A percentile compares a stretch with the other conserved stretches of the same genome.
These are phyloP conservation scores for Cariama cristata DNA, from an alignment of 2,113 vertebrate species.

Conservation along the genomic window DNA sequence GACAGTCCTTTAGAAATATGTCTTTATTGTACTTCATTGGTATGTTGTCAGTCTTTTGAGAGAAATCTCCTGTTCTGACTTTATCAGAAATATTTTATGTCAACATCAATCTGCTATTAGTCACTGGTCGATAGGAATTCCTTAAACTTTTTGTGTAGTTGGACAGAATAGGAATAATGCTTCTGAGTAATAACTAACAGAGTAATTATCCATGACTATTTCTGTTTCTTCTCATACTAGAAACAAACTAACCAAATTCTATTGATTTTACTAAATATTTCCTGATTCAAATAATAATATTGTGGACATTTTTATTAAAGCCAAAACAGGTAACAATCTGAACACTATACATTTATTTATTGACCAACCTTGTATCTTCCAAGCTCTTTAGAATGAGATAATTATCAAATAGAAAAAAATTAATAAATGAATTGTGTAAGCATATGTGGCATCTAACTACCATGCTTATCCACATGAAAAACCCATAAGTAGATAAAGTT, in stretches of 20 bases:
- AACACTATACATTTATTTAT: background rate
- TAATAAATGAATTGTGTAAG: background rate
- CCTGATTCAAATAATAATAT: background rate
- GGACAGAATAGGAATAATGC: background rate
- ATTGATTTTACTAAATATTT: background rate
- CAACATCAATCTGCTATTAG: background rate
- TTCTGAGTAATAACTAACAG: background rate
- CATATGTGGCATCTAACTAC: background rate
- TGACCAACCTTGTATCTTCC: background rate
- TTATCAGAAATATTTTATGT: background rate
- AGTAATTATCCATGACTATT: background rate
- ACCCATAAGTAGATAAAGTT: background rate
- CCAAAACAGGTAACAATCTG: background rate
- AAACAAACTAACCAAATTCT: background rate
- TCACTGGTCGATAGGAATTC: background rate
- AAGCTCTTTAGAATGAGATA: background rate
- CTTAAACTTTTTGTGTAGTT: background rate
- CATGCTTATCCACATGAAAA: background rate
- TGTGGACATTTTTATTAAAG: background rate
- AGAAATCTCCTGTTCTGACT: background rate
- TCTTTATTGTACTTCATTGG: background rate
- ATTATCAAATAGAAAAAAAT: background rate
- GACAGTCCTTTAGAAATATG: background rate
- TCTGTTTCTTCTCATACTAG: background rate
- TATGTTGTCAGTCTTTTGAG: background rate